A percentile compares a stretch with the other conserved stretches of the same genome.
phyloP scores from a whole-genome alignment of 2,797 vertebrate species.

The Helarctos malayanus region DNA sequence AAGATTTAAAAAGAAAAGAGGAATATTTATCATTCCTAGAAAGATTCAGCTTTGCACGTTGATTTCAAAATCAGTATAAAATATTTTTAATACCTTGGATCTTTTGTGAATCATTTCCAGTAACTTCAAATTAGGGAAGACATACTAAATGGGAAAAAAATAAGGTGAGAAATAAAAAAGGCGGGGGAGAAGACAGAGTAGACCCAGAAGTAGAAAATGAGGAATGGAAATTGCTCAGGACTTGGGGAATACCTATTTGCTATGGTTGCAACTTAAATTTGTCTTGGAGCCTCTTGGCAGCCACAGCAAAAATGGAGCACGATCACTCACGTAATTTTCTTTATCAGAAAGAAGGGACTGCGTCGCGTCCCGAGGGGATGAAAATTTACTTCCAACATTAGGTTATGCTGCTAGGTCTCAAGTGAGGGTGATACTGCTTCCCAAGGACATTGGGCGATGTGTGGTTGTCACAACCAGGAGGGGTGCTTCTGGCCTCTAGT shows the following conservation, averaged over 20 bases:
- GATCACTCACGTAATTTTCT: not conserved
- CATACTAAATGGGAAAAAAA: not conserved
- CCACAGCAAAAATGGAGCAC: not conserved
- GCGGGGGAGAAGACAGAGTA: not conserved
- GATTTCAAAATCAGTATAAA: slow-evolving; percentile 60
- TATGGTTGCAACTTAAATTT: not conserved
- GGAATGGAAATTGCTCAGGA: not conserved
- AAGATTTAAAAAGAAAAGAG: slow-evolving; percentile 39
- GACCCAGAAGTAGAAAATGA: not conserved
- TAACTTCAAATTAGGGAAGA: slow-evolving; percentile 19
- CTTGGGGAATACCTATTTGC: not conserved
- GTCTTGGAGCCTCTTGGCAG: slow-evolving; percentile 5
- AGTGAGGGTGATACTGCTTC: not conserved
- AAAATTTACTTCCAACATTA: not conserved
- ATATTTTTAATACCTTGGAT: slow-evolving; percentile 2
- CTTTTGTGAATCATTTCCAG: slow-evolving; percentile 52
- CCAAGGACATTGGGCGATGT: not conserved
- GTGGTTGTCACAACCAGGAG: not conserved
- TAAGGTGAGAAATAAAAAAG: not conserved
- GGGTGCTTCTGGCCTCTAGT: accelerated
- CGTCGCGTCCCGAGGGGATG: not conserved
- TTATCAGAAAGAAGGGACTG: not conserved
- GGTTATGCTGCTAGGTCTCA: not conserved
- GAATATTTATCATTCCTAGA: slow-evolving; percentile 59
- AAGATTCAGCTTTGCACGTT: slow-evolving; percentile 46